Conservation (phyloP, 1,140 invertebrate genomes). For the Gyrodactylus bullatarudis region DNA sequence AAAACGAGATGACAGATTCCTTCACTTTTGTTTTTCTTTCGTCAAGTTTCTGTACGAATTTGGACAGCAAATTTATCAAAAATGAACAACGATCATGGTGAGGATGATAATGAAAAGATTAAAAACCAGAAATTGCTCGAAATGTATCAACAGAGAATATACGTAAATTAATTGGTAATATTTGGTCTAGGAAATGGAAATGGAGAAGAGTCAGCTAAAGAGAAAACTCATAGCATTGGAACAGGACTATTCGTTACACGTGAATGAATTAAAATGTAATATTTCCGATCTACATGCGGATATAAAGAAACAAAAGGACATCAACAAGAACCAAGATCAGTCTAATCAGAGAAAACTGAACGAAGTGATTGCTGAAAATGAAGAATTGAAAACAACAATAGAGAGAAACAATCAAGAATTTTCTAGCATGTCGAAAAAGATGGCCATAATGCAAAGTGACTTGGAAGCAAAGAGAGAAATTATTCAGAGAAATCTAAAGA, state of each 20-base stretch:
- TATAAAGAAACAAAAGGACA: not conserved
- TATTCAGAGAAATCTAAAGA: not conserved
- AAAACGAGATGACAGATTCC: no score
- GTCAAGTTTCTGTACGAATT: no score
- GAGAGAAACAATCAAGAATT: not conserved
- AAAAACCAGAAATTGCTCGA: not conserved
- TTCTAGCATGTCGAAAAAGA: not conserved
- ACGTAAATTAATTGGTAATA: not conserved
- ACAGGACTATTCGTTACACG: not conserved
- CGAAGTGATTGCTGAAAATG: not conserved
- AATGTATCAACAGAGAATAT: not conserved
- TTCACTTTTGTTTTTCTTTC: no score
- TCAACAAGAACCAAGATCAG: not conserved
- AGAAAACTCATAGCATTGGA: not conserved
- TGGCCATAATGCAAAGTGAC: not conserved
- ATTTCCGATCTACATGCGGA: not conserved
- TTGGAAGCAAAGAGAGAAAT: not conserved
- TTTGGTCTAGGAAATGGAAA: not conserved
- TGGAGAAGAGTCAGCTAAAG: not conserved
- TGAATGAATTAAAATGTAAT: not conserved
- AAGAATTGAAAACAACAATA: not conserved
- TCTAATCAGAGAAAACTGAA: not conserved
- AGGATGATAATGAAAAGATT: not conserved
- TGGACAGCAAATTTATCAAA: no score
- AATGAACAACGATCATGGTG: no score